Conservation (phyloP, 2,797 vertebrate species). For the Siniperca undulata region DNA sequence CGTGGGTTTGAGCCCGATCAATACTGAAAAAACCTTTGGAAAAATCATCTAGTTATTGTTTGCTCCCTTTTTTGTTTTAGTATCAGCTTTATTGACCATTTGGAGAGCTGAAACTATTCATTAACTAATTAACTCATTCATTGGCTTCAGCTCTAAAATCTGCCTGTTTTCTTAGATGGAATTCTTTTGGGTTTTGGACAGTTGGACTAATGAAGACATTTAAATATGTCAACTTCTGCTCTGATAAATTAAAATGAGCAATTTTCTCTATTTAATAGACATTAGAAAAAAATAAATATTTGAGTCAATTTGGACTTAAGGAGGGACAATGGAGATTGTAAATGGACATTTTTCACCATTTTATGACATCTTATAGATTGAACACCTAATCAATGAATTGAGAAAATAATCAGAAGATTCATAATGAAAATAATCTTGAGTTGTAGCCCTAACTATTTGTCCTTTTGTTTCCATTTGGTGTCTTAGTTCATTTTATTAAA, state of each 20-base stretch:
- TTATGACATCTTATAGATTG: no score
- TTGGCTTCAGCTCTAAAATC: background rate
- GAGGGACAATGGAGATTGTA: background rate
- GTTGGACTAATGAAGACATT: background rate
- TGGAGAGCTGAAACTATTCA: background rate
- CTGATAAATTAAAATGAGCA: background rate
- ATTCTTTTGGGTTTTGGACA: background rate
- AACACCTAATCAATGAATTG: background rate
- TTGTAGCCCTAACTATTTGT: background rate
- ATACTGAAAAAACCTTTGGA: constrained; percentile 54
- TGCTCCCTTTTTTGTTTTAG: background rate
- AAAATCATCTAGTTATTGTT: background rate
- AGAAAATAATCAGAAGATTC: background rate
- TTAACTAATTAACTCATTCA: no score
- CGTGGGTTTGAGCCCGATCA: background rate
- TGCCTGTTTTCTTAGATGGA: background rate
- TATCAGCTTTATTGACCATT: background rate
- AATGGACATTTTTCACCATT: background rate
- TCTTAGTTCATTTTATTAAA: background rate
- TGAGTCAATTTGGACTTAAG: no score
- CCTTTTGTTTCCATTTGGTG: background rate
- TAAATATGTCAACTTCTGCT: background rate
- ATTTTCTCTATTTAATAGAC: background rate
- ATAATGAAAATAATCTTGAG: background rate
- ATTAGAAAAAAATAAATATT: no score